phyloP scores from a whole-genome alignment of 2,113 vertebrate genomes.

The Hyperopisus bebe region DNA sequence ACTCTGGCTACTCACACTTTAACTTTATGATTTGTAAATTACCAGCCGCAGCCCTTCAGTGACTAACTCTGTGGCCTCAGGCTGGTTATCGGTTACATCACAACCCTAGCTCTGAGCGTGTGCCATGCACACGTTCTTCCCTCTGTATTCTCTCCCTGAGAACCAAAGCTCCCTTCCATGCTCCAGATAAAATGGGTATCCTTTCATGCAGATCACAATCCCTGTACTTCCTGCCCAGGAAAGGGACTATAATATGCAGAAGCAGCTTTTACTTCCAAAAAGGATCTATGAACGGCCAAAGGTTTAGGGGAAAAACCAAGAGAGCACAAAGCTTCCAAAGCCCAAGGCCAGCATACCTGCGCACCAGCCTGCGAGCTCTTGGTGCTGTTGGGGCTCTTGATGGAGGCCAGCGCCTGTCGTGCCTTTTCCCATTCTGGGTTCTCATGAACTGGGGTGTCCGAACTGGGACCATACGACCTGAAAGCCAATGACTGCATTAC shows the following conservation, averaged over 20 bases:
- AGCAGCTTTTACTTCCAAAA: background rate
- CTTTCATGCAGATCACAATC: background rate
- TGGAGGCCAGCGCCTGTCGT: constrained; percentile 69
- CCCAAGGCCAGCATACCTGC: constrained; percentile 40
- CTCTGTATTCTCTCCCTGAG: background rate
- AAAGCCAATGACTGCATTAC: background rate
- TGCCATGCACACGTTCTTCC: background rate
- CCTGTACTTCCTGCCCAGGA: background rate
- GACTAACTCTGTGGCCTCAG: background rate
- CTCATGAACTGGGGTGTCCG: constrained; percentile 71
- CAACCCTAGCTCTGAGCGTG: background rate
- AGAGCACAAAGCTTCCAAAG: background rate
- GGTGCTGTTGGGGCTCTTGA: constrained; percentile 55
- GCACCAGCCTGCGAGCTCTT: constrained; percentile 47
- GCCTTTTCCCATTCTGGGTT: constrained; percentile 93
- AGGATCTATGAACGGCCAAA: background rate
- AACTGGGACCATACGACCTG: constrained; percentile 55
- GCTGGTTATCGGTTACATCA: background rate
- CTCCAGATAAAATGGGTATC: background rate
- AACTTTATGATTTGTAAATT: background rate
- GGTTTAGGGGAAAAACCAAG: background rate
- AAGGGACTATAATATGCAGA: background rate
- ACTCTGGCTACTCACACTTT: background rate
- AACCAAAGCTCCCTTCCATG: background rate
- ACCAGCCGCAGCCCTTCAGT: background rate